Percentiles rank a stretch among this genome's conserved stretches.
phyloP scores from a whole-genome alignment of 2,113 vertebrate genomes.

The Amblyopsis rosae region DNA sequence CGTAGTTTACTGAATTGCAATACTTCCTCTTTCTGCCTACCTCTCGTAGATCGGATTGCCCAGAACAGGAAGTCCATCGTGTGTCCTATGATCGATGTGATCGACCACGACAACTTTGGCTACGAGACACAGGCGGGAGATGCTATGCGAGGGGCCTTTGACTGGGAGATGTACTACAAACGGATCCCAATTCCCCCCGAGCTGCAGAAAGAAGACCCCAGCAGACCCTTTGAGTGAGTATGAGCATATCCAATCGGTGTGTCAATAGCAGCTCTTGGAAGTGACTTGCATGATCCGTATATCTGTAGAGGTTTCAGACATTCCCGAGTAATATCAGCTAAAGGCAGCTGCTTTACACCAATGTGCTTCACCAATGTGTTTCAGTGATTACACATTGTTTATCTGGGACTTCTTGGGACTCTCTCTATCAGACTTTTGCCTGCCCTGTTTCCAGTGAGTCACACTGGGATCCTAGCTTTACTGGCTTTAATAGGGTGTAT shows the following conservation, averaged over 20 bases:
- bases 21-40: not conserved
- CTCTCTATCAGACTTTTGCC: too few species aligned
- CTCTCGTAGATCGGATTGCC: constrained; percentile 88
- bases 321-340: too few species aligned
- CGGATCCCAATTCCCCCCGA: constrained; percentile 93
- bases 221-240: constrained; percentile 96
- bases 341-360: too few species aligned
- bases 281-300: too few species aligned
- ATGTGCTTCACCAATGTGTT: too few species aligned
- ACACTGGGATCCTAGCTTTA: too few species aligned
- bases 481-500: too few species aligned
- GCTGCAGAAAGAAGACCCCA: constrained; percentile 88
- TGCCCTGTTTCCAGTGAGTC: too few species aligned
- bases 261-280: not conserved
- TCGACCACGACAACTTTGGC: constrained; percentile 95
- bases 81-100: constrained; percentile 98
- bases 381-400: too few species aligned
- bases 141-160: constrained; percentile 95
- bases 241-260: not conserved
- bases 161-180: constrained; percentile 99
- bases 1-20: not conserved
- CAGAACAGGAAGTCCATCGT: constrained; percentile 93
- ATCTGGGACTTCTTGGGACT: too few species aligned
- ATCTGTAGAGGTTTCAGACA: too few species aligned
- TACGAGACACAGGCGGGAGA: constrained; percentile 96